Evolutionary conservation across 2,888 invertebrate species (phyloP).

Genomic region (Mimachlamys varia): DNA sequence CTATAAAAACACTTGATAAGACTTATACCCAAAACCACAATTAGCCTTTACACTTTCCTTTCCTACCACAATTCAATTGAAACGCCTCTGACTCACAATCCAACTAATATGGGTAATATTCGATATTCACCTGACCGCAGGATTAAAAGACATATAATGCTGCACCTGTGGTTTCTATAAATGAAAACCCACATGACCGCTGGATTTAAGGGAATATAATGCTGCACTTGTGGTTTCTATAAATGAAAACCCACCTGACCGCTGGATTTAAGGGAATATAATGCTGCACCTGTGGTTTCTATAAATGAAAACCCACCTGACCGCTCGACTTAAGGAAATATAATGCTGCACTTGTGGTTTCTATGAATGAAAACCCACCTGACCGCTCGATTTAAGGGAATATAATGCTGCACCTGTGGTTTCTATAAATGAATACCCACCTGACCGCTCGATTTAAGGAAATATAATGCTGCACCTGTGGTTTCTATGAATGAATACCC

Average conservation of each 20-base stretch:
- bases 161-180: too few relatives aligned
- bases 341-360: slow-evolving; percentile 57
- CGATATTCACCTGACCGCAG: too few relatives aligned
- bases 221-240: slow-evolving; percentile 59
- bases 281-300: slow-evolving; percentile 57
- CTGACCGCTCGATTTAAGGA: slow-evolving; percentile 59
- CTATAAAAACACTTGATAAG: too few relatives aligned
- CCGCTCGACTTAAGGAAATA: slow-evolving; percentile 60
- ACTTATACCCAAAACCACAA: too few relatives aligned
- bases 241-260: slow-evolving; percentile 56
- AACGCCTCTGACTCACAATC: too few relatives aligned
- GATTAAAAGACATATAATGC: too few relatives aligned
- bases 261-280: slow-evolving; percentile 59
- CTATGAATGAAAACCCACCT: slow-evolving; percentile 55
- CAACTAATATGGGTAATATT: too few relatives aligned
- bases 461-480: slow-evolving; percentile 59
- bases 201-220: slow-evolving; percentile 57
- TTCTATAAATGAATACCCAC: slow-evolving; percentile 53
- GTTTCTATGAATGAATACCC: slow-evolving; percentile 48
- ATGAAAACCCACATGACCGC: slow-evolving; percentile 57
- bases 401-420: slow-evolving; percentile 59
- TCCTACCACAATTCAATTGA: too few relatives aligned
- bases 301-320: slow-evolving; percentile 54
- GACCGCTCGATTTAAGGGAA: slow-evolving; percentile 58
- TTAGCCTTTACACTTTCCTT: too few relatives aligned